A percentile compares a stretch with the other conserved stretches of the same genome.
Conservation (phyloP, 2,888 invertebrate genomes). For the Clitarchus hookeri region DNA sequence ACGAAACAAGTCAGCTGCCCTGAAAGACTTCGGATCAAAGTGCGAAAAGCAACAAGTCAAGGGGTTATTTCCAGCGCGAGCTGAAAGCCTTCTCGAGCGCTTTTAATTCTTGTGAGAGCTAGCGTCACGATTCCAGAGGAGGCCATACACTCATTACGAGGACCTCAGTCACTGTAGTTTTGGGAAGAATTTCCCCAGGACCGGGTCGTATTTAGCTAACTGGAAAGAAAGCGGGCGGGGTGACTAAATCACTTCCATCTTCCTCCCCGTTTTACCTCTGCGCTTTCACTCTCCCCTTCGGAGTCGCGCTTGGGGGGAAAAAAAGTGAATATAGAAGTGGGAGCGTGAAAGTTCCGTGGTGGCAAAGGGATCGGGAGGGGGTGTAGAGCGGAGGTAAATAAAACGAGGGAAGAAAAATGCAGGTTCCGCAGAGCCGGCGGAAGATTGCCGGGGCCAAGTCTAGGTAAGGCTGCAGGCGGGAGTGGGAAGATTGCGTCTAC, state of each 20-base stretch:
- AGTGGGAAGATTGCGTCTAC: neutral
- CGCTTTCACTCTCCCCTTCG: neutral
- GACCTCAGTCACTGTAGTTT: neutral
- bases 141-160: neutral
- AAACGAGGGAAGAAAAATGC: constrained; percentile 1
- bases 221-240: constrained; percentile 11
- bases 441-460: constrained; percentile 1
- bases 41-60: neutral
- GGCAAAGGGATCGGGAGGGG: neutral
- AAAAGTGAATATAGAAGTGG: neutral
- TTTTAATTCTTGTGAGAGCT: neutral
- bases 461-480: neutral
- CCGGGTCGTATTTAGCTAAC: constrained; percentile 25
- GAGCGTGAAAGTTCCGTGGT: neutral
- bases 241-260: constrained; percentile 19
- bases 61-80: neutral
- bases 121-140: neutral
- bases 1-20: no score
- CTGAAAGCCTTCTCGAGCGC: neutral
- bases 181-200: neutral
- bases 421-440: neutral
- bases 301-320: neutral
- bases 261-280: neutral
- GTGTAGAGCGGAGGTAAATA: neutral
- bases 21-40: neutral